Percentiles rank a stretch among this genome's conserved stretches.
Conservation (phyloP, 2,797 vertebrate genomes). For the Hyperoplus lanceolatus region DNA sequence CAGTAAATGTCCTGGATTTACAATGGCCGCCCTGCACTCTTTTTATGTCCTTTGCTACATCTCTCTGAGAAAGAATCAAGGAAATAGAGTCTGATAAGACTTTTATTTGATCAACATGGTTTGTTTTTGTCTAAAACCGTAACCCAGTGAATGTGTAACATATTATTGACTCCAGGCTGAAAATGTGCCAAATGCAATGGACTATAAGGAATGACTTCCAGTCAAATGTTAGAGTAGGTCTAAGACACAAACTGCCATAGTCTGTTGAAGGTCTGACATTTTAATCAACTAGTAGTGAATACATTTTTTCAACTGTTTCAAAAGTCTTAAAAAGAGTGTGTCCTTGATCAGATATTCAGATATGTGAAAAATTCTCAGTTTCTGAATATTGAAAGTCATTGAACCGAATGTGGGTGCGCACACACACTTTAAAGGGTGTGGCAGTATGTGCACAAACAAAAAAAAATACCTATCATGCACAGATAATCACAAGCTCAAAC, state of each 20-base stretch:
- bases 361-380: background rate
- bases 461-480: background rate
- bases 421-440: background rate
- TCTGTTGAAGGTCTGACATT: background rate
- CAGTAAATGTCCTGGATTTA: conserved; percentile 84
- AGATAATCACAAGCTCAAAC: conserved; percentile 10
- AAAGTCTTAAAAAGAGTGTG: background rate
- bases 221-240: background rate
- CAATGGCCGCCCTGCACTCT: conserved; percentile 52
- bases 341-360: background rate
- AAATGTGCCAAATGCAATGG: conserved; percentile 14
- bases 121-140: conserved; percentile 53
- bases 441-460: background rate
- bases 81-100: conserved; percentile 45
- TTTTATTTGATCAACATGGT: conserved; percentile 61
- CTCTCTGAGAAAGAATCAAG: conserved; percentile 28
- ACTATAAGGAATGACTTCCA: conserved; percentile 11
- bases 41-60: conserved; percentile 52
- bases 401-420: background rate
- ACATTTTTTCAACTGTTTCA: background rate
- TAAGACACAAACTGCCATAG: background rate
- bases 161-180: conserved; percentile 30
- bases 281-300: conserved; percentile 3
- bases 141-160: conserved; percentile 39
- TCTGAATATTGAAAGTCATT: background rate